Evolutionary conservation across 2,888 invertebrate species (phyloP), one percentile per base, ranked within the genome.

Genomic region (Bellardia pandia): DNA sequence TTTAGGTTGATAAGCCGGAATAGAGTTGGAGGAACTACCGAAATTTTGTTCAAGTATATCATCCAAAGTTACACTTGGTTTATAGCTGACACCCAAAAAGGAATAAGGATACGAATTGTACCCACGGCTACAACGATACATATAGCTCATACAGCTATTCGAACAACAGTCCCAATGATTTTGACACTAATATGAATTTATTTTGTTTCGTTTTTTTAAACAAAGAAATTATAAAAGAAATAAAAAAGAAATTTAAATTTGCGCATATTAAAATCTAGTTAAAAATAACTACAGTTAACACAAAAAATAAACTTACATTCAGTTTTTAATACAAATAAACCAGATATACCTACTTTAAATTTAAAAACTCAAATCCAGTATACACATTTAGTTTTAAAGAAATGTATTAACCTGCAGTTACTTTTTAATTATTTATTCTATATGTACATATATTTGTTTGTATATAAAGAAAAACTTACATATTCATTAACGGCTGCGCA

Each of bases 121-220:
- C 66, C 78, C 86, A 0, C 88, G 69, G 23, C 91, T 86, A 88
- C 93, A 90, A 77, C 92, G 86, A 82, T 90, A 91, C 80, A 89
- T 68, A 74, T 91, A 93, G 11, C 90, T 91, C 86, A 92, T 87
- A 79, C 93, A 93, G 30, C 90, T 92, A 48, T 90, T 88, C 0
- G 93, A 92, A 68, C 93, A 93, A 74, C 93, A 93, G 7, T 93
- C 93, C 89, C 86, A 89, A 85, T 93, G 93, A 60, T 89, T 90
- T 58, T 90, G 91, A 37, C 93, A 93, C 93, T 23, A 23, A 23
- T 30, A 64, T 14, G 23, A 11, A 23, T 7, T 37, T 60, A 1
- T 11, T 71, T n/a, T 40, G 7, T 37, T 60, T 13, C 7, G 56
- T 16, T 23, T 30, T 53, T 42, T 23, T 3, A 51, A 82, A 51